phyloP scores from a whole-genome alignment of 2,797 vertebrate genomes.

The Enteromius mattozi region DNA sequence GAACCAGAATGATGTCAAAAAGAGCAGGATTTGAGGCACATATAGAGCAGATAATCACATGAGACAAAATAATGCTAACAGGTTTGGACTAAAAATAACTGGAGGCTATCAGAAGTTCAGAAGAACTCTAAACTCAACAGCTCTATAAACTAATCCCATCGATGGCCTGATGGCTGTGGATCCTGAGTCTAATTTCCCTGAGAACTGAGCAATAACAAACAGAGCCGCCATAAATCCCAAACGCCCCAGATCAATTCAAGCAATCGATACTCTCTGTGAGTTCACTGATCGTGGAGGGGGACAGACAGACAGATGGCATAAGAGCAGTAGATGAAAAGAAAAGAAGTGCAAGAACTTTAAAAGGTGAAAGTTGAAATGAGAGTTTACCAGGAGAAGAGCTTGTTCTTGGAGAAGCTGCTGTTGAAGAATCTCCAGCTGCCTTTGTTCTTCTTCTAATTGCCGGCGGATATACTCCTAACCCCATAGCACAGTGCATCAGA shows the following conservation, averaged over 20 bases:
- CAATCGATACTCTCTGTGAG: conserved; percentile 36
- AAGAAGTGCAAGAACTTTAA: background rate
- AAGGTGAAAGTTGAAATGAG: conserved; percentile 43
- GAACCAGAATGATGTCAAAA: background rate
- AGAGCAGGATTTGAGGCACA: conserved; percentile 3
- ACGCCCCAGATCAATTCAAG: conserved; percentile 48
- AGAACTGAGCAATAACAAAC: conserved; percentile 34
- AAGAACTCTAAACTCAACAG: conserved; percentile 46
- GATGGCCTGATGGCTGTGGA: conserved; percentile 48
- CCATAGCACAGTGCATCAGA: conserved; percentile 16
- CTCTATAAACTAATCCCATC: conserved; percentile 44
- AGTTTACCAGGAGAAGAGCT: conserved; percentile 97
- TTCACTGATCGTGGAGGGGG: conserved; percentile 1
- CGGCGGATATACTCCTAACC: conserved; percentile 97
- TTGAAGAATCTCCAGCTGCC: conserved; percentile 99
- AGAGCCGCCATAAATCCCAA: conserved; percentile 50
- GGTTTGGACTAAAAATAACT: conserved; percentile 7
- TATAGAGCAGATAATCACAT: background rate
- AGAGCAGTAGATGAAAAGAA: conserved; percentile 25
- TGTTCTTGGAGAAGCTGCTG: conserved; percentile 99
- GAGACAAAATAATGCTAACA: background rate
- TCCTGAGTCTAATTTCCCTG: conserved; percentile 49
- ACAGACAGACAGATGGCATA: background rate
- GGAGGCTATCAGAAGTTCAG: conserved; percentile 1
- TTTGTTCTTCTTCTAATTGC: conserved; percentile 99